Evolutionary conservation across 2,113 vertebrate species (phyloP), one percentile per base, ranked within the genome.

Genomic region (Aphyosemion australe): DNA sequence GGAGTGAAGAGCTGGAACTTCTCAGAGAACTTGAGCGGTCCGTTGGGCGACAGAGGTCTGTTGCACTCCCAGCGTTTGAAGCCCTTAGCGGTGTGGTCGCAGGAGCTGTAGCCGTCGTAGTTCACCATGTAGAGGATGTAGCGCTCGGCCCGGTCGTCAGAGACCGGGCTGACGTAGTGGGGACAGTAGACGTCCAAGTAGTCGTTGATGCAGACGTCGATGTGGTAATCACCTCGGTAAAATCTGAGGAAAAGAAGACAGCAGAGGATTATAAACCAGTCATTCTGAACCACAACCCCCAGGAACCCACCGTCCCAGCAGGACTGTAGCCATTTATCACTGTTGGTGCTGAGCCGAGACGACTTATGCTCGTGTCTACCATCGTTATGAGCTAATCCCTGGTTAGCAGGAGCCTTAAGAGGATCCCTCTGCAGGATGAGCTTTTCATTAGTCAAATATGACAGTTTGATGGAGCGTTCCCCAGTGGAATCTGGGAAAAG

Each of bases 21-120:
- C 88, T 99, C 97, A 0, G 97, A 98, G 92, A 99, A 99, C 93
- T 99, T 99, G 74, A 99, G 92, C 0, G 97, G 97, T 82, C 97
- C 97, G 8, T 97, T 98, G 0, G 96, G 94, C 5, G 96, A 95
- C 84, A 95, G 93, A 0, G 97, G 97, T 49, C 97, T 89, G 92
- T 99, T 99, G 88, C 97, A 99, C 86, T 99, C 97, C 97, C 97
- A 99, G 84, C 97, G 95, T 80, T 99, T 99, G 93, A 99, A 99
- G 34, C 97, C 97, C 84, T 98, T 99, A 77, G 96, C 94, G 7
- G 95, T 97, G 78, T 97, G 95, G 89, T 99, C 97, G 0, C 97
- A 99, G 78, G 95, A 94, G 83, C 94, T 97, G 93, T 99, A 99
- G 90, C 97, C 97, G 16, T 99, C 97, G 47, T 97, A 98, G 94